Evolutionary conservation across 2,113 vertebrate species (phyloP).

Genomic region (Mormoops blainvillei): DNA sequence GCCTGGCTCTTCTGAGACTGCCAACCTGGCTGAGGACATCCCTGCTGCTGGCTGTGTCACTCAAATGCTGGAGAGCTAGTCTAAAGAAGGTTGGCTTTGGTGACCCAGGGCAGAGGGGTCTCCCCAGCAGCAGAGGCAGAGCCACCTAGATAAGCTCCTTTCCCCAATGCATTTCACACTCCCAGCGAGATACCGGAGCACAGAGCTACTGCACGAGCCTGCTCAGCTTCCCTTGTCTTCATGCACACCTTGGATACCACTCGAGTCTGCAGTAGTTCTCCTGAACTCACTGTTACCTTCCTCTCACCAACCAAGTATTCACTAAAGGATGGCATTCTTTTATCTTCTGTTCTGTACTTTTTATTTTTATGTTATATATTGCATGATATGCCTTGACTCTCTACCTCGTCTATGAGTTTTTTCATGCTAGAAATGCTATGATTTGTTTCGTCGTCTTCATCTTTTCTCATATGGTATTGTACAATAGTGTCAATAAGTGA

Average conservation of each 20-base stretch:
- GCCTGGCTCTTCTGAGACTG: background rate
- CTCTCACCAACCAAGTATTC: background rate
- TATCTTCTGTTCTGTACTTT: background rate
- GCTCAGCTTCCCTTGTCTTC: background rate
- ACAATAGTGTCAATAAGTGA: background rate
- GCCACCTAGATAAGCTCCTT: background rate
- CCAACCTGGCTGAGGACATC: fast-evolving
- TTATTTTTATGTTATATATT: background rate
- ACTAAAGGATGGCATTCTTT: background rate
- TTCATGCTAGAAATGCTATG: background rate
- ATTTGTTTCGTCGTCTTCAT: background rate
- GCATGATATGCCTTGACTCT: background rate
- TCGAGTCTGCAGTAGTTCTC: background rate
- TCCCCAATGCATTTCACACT: background rate
- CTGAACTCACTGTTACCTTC: background rate
- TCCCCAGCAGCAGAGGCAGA: background rate
- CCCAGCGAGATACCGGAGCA: background rate
- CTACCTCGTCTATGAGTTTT: background rate
- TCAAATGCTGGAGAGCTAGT: background rate
- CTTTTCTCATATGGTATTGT: background rate
- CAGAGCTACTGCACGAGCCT: background rate
- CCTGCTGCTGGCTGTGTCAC: background rate
- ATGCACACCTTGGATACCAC: fast-evolving
- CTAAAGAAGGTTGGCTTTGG: background rate
- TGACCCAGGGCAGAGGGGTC: background rate